Percentiles rank a stretch among this genome's conserved stretches.
Conservation (phyloP, 2,888 invertebrate genomes). For the Nomada ferruginata region DNA sequence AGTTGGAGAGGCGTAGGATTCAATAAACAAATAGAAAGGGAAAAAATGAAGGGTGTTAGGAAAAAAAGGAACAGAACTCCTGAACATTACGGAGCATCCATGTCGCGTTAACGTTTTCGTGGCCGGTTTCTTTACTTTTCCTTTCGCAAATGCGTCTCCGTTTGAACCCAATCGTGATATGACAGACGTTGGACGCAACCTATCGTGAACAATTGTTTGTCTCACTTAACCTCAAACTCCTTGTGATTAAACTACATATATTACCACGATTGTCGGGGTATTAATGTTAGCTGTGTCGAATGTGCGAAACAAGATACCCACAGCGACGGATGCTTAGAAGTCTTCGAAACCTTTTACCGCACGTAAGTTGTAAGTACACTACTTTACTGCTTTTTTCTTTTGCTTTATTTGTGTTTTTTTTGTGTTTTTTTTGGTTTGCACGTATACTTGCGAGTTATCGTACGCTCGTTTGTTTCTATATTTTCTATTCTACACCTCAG, state of each 20-base stretch:
- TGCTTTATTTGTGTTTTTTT: neutral
- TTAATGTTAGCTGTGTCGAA: constrained; percentile 47
- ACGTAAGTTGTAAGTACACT: constrained; percentile 59
- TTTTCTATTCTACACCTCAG: neutral
- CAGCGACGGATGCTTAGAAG: constrained; percentile 39
- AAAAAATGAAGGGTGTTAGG: constrained; percentile 66
- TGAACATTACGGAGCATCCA: constrained; percentile 17
- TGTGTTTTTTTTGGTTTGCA: no score
- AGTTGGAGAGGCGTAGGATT: constrained; percentile 23
- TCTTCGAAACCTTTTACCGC: constrained; percentile 37
- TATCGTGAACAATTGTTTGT: constrained; percentile 31
- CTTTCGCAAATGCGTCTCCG: neutral
- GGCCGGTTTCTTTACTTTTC: neutral
- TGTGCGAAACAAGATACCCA: constrained; percentile 49
- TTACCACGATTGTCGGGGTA: constrained; percentile 6
- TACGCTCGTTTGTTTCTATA: neutral
- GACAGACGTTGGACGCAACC: neutral
- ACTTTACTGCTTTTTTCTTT: neutral
- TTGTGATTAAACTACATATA: constrained; percentile 7
- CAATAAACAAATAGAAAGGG: constrained; percentile 56
- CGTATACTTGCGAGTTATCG: neutral
- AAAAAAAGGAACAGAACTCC: constrained; percentile 61
- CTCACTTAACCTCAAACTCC: constrained; percentile 53
- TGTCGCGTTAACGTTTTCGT: constrained; percentile 16
- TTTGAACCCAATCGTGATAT: neutral